Base-by-base conservation (phyloP, 2,888 invertebrate genomes). In the Nudaria mundana region DNA sequence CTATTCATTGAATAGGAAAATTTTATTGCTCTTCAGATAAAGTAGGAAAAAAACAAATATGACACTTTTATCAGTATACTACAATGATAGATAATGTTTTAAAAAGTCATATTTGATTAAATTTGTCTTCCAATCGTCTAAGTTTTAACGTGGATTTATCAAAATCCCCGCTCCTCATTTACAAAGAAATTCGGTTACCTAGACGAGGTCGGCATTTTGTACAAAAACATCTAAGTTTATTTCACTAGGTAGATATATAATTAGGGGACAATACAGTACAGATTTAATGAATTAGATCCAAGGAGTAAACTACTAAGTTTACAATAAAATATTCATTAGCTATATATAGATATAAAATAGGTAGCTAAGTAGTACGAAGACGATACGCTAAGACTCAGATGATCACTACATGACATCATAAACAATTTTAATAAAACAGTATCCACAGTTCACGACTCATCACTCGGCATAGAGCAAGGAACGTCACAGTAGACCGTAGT, bases 161-260 rank as follows among this genome's bases (percentile, higher is more conserved):
- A 64, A 62, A 70, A 67, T 62, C 56, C 54, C 66, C 66, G 71
- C 64, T 66, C 69, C 54, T 65, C 63, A 53, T 57, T 74, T 73
- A 76, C 65, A 73, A 74, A 84, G 81, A 87, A 88, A 87, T 89
- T 89, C 87, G 87, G 86, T 81, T 65, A 77, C 82, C 87, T 87
- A 88, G 88, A 88, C 76, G 88, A 88, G 88, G 88, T 81, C 76
- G 77, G 78, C 79, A 73, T 72, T 76, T 84, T 86, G 81, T 86
- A 87, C 83, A 85, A 86, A 81, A 85, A 81, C 79, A 77, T 72
- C 81, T 82, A 76, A 68, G 60, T 63, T 64, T 71, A 72, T 76
- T 74, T 72, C 60, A 69, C 77, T 78, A n/a, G n/a, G n/a, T n/a
- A n/a, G n/a, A n/a, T n/a, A 76, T 71, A 69, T 73, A 75, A 76